These are phyloP conservation scores for Daphoenositta chrysoptera DNA, from an alignment of 2,113 vertebrate genomes.

Conservation along the genomic window DNA sequence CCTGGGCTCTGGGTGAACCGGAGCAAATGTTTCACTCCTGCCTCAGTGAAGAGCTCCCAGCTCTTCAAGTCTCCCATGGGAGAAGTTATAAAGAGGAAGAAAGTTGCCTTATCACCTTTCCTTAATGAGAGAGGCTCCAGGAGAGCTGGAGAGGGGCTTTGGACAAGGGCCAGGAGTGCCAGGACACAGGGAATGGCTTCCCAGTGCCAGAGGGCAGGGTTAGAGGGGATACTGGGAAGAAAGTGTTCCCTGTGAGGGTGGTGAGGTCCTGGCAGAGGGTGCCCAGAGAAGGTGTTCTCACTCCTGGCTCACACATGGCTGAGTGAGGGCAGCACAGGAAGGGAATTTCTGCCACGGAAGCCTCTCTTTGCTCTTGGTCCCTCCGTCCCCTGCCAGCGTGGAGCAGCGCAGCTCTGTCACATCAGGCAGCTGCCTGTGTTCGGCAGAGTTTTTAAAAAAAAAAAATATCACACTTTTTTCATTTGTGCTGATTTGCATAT, in stretches of 20 bases:
- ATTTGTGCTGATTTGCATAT: slow-evolving; percentile 94
- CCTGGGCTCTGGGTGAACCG: background rate
- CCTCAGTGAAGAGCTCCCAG: background rate
- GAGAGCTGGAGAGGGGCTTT: background rate
- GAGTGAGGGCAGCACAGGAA: background rate
- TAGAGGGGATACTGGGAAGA: background rate
- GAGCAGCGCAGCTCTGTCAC: background rate
- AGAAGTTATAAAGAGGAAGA: background rate
- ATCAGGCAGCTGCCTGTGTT: slow-evolving; percentile 83
- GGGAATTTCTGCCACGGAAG: slow-evolving; percentile 3
- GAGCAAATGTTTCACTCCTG: accelerated
- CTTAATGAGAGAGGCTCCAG: background rate
- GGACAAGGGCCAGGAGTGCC: background rate
- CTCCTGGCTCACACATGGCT: background rate
- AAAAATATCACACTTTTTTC: slow-evolving; percentile 73
- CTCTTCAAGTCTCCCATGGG: accelerated
- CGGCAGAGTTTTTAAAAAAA: slow-evolving; percentile 65
- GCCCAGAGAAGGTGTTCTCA: background rate
- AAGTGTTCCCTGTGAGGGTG: background rate
- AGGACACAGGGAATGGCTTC: background rate
- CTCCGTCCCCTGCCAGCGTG: background rate
- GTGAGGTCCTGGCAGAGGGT: background rate
- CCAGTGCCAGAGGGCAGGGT: background rate
- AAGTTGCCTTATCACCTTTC: background rate
- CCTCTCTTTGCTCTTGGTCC: background rate